Evolutionary conservation across 2,797 vertebrate genomes (phyloP).

Genomic region (Steatocranus sp.): DNA sequence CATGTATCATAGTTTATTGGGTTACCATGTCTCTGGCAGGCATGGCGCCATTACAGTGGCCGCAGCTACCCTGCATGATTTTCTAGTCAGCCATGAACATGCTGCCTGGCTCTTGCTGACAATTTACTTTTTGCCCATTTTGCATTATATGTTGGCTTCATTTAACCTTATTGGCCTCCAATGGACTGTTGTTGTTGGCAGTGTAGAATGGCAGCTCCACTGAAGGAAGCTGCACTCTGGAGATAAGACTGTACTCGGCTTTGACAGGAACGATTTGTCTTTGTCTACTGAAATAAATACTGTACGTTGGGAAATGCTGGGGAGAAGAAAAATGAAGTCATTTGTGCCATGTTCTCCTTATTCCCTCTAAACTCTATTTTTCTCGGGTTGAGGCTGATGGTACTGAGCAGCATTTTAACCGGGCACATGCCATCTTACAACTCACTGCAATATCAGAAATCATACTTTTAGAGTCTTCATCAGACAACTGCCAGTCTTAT

Average conservation of each 20-base stretch:
- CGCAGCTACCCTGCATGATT: not conserved
- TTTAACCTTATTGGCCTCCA: constrained; percentile 35
- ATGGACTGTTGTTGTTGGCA: not conserved
- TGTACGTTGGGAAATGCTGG: not conserved
- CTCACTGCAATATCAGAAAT: not conserved
- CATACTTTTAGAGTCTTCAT: not conserved
- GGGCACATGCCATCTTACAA: not conserved
- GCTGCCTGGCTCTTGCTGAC: not conserved
- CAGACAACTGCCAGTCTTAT: not conserved
- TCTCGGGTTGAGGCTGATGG: not conserved
- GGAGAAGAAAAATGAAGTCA: constrained; percentile 3
- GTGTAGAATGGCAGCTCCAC: not conserved
- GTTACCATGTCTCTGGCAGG: constrained; percentile 21
- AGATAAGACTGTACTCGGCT: constrained; percentile 38
- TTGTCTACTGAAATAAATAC: constrained; percentile 9
- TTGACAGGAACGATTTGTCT: constrained; percentile 6
- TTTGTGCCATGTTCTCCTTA: not conserved
- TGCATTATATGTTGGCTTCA: constrained; percentile 35
- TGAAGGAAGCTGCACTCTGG: constrained; percentile 25
- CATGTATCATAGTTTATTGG: constrained; percentile 13
- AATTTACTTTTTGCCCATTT: constrained; percentile 16
- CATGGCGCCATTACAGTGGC: not conserved
- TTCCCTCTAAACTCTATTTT: not conserved
- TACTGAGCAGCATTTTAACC: not conserved
- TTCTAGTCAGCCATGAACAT: constrained; percentile 1